Conservation (phyloP, 2,888 invertebrate species). For the Osedax frankpressi region DNA sequence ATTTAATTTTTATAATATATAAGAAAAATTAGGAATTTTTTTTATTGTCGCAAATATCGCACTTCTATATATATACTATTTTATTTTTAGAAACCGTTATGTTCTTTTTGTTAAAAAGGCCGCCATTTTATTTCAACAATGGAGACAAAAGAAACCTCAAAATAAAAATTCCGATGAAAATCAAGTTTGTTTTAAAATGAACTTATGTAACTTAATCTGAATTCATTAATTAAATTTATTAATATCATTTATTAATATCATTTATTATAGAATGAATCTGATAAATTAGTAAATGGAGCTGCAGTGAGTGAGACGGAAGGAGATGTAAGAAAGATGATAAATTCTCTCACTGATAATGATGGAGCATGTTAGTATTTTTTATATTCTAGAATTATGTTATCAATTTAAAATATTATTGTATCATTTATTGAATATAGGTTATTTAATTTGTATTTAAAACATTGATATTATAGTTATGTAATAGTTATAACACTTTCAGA, state of each 20-base stretch:
- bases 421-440: not conserved
- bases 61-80: no score
- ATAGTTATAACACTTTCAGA: constrained; percentile 11
- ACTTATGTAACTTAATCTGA: not conserved
- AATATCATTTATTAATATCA: not conserved
- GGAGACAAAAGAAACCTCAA: constrained; percentile 57
- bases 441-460: not conserved
- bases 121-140: constrained; percentile 80
- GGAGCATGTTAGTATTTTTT: not conserved
- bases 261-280: no score
- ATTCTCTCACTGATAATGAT: not conserved
- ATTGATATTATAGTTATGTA: not conserved
- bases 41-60: no score
- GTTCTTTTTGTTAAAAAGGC: constrained; percentile 91
- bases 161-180: constrained; percentile 15
- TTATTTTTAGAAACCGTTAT: constrained; percentile 54
- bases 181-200: not conserved
- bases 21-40: no score
- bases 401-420: not conserved
- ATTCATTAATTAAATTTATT: not conserved
- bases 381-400: not conserved
- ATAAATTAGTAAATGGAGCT: no score
- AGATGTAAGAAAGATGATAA: not conserved
- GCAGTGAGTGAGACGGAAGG: no score
- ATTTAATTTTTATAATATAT: no score